Evolutionary conservation across 2,888 invertebrate genomes (phyloP).

Genomic region (Myopa tessellatipennis): DNA sequence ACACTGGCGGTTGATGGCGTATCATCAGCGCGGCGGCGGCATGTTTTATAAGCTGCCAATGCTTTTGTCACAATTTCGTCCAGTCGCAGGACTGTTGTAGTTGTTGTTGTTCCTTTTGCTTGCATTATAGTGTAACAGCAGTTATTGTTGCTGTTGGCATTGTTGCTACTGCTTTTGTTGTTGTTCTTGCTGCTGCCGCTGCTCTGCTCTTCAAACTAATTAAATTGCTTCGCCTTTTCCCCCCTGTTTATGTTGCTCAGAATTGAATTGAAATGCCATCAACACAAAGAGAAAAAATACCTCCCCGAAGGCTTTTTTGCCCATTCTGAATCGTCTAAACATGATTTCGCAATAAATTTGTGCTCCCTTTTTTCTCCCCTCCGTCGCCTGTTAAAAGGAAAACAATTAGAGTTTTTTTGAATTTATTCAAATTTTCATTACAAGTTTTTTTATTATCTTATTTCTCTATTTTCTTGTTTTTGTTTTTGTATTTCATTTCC

Average conservation of each 20-base stretch:
- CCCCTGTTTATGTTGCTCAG: neutral
- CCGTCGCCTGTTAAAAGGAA: too few species aligned
- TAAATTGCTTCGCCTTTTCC: neutral
- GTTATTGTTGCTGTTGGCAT: too few species aligned
- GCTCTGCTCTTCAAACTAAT: neutral
- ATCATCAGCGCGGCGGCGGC: neutral
- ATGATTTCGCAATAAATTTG: conserved; percentile 9
- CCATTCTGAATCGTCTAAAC: neutral
- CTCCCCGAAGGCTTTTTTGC: neutral
- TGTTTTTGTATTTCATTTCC: too few species aligned
- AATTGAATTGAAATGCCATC: conserved; percentile 23
- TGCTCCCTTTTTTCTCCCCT: neutral
- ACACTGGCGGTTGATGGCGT: neutral
- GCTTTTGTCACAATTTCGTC: neutral
- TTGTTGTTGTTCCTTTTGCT: too few species aligned
- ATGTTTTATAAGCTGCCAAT: neutral
- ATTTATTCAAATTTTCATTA: too few species aligned
- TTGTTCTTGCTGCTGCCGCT: neutral
- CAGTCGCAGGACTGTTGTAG: too few species aligned
- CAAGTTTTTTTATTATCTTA: too few species aligned
- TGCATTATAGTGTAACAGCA: too few species aligned
- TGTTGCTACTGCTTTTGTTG: too few species aligned
- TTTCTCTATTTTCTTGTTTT: too few species aligned
- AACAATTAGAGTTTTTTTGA: too few species aligned
- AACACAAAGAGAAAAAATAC: neutral